Base-by-base conservation (phyloP, 1,140 invertebrate genomes). In the Bombyx mandarina region DNA sequence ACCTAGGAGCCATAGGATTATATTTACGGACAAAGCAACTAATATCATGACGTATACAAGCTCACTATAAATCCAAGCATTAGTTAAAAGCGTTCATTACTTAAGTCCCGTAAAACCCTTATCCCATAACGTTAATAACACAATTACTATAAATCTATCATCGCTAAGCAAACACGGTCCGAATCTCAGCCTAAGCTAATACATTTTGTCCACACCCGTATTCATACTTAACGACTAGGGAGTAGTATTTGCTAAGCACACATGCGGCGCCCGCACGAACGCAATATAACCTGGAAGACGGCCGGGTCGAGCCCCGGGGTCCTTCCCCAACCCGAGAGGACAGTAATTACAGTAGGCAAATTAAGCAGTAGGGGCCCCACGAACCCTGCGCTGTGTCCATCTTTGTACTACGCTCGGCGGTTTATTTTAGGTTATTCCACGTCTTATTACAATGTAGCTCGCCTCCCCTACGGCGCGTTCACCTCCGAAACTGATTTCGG, bases 291-390 rank as follows among this genome's bases (percentile, higher is more conserved):
- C 78, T 82, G 75, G 57, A 86, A 86, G 83, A 86, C 77, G 81
- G 69, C 75, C 63, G 79, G 79, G 77, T 79, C 79, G 75, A 74
- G 75, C 75, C 80, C 75, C 68, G 63, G 78, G 80, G 73, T 77
- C 71, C 70, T 80, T 72, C 76, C 77, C 80, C 69, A 73, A 76
- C 76, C 82, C 80, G 71, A 77, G 77, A 87, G 82, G 84, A 85
- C 79, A 88, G 88, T 88, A 89, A 89, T 89, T 89, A 88, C 85
- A 85, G 86, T 85, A 88, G 85, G 88, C 86, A 89, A 88, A 89
- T 89, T 88, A 88, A 88, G 86, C 87, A 88, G 84, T 86, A 79
- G 83, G 82, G 83, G 73, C 71, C 61, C 72, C 65, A 71, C 45
- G 60, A 57, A 50, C 60, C 67, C 67, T 68, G 68, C 67, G 63